Conservation (phyloP, 2,888 invertebrate species). For the Meandrusa payeni region DNA sequence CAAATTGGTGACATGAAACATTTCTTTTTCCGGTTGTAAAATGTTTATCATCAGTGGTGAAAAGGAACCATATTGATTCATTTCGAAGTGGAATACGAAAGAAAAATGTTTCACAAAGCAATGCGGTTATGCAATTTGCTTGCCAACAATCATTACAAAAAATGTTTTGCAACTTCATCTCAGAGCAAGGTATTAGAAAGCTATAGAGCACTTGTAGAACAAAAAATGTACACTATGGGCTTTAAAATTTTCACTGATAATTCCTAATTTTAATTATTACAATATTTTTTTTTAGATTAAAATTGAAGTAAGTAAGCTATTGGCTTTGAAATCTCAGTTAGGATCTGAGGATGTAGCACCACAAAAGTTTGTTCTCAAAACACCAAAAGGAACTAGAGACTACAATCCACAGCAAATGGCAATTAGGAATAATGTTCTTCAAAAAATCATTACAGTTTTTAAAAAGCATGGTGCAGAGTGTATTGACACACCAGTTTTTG, state of each 20-base stretch:
- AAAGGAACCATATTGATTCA: slow-evolving; percentile 53
- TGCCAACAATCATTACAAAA: slow-evolving; percentile 50
- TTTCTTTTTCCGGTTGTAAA: slow-evolving; percentile 58
- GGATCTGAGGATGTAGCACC: slow-evolving; percentile 77
- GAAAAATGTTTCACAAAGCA: slow-evolving; percentile 60
- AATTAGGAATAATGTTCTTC: slow-evolving; percentile 90
- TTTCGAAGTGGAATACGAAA: slow-evolving; percentile 39
- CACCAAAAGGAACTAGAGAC: slow-evolving; percentile 96
- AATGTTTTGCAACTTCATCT: slow-evolving; percentile 65
- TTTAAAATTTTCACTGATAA: too few relatives aligned
- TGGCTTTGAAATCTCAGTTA: slow-evolving; percentile 89
- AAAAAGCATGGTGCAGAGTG: slow-evolving; percentile 98
- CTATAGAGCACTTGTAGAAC: not conserved
- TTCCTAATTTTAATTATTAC: too few relatives aligned
- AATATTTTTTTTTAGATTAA: slow-evolving; percentile 83
- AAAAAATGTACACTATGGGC: too few relatives aligned
- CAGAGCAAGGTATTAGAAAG: slow-evolving; percentile 59
- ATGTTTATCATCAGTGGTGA: slow-evolving; percentile 58
- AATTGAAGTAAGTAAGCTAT: slow-evolving; percentile 90
- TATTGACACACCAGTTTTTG: slow-evolving; percentile 99
- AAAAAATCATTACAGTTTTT: slow-evolving; percentile 93
- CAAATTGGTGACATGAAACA: slow-evolving; percentile 25
- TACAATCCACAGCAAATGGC: slow-evolving; percentile 98
- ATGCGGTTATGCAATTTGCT: slow-evolving; percentile 49
- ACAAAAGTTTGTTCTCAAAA: slow-evolving; percentile 93